Evolutionary conservation across 2,888 invertebrate genomes (phyloP), one percentile per base, ranked within the genome.

Genomic region (Physocephala rufipes): DNA sequence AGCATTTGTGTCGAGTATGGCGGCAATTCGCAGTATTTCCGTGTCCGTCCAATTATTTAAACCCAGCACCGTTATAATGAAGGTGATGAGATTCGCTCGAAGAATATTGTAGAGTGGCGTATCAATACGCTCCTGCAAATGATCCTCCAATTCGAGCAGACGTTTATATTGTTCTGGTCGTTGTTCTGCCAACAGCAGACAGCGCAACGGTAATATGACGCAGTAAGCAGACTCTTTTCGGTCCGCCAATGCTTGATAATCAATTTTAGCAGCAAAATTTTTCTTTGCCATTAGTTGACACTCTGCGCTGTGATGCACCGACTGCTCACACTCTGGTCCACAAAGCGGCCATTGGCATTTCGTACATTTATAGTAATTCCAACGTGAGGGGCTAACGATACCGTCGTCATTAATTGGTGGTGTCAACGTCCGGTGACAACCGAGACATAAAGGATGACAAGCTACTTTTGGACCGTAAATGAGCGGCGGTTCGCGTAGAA

Each of bases 301-400:
- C 82, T 92, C 92, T 0, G 87, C 87, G 74, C 86, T 82, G 77
- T 92, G 92, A 2, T 86, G 78, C 0, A 87, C 82, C 16, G 88
- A 86, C 47, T 85, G 85, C 79, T 90, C 90, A 80, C 93, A 93
- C 43, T 87, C 82, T 0, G 84, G 81, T 1, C 89, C 87, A 78
- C 93, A 93, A 85, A 92, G 83, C 0, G 93, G 93, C 92, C 92
- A 93, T 19, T 88, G 87, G 79, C 93, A 93, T 16, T 86, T 85
- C 0, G 87, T 83, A 79, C 91, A 92, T 80, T 89, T 89, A 76
- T 89, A 88, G 71, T 87, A 90, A 77, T 89, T 88, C 47, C 84
- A 78, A 5, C 82, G 80, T 36, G 36, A 36, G 4, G 36, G 5
- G 36, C 5, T 36, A 36, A 4, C 36, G 16, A 80, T 78, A 0